phyloP scores from a whole-genome alignment of 2,888 invertebrate species.

The Pyralis farinalis region DNA sequence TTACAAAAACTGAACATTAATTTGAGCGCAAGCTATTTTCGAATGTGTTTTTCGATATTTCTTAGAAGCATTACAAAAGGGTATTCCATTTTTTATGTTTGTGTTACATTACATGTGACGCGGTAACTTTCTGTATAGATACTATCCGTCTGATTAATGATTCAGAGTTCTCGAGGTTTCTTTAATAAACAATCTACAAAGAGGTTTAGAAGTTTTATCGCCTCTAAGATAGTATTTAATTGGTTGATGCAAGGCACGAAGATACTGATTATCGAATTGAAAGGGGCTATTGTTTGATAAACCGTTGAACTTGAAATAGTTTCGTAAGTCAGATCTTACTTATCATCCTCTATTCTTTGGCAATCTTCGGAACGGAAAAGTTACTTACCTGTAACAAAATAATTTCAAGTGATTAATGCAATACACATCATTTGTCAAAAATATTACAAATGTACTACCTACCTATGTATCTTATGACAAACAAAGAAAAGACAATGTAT shows the following conservation, averaged over 20 bases:
- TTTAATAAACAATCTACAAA: conserved; percentile 26
- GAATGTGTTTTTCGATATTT: conserved; percentile 16
- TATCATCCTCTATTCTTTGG: conserved; percentile 3
- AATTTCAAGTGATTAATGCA: background rate
- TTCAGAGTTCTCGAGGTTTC: conserved; percentile 38
- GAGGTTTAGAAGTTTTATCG: conserved; percentile 26
- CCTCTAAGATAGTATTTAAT: conserved; percentile 39
- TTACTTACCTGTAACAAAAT: conserved; percentile 26
- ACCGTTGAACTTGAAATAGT: conserved; percentile 4
- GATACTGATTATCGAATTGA: conserved; percentile 7
- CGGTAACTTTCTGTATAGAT: conserved; percentile 42
- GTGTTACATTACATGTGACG: conserved; percentile 49
- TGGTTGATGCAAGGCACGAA: conserved; percentile 47
- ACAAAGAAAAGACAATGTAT: too few relatives aligned
- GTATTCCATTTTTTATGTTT: conserved; percentile 39
- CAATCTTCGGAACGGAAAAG: conserved; percentile 3
- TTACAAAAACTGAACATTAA: conserved; percentile 16
- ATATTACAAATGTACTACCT: too few relatives aligned
- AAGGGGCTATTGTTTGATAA: conserved; percentile 7
- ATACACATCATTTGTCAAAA: too few relatives aligned
- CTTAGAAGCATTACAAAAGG: conserved; percentile 12
- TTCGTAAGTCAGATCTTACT: conserved; percentile 7
- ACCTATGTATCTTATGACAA: too few relatives aligned
- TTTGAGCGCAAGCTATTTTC: conserved; percentile 12
- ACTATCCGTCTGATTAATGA: conserved; percentile 59